Conservation (phyloP, 2,113 vertebrate genomes). For the Catagonus wagneri region DNA sequence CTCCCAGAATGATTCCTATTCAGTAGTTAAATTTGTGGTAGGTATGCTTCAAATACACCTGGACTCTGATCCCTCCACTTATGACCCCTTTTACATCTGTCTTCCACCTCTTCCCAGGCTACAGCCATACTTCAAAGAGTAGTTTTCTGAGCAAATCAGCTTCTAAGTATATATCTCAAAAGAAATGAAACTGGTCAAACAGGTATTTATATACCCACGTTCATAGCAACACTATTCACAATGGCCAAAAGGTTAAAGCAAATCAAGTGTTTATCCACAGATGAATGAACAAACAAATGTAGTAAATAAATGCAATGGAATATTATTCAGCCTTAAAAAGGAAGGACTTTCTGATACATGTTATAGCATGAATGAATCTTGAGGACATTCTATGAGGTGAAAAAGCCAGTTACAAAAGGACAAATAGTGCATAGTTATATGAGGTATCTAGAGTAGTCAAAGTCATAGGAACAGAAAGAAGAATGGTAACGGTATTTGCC, state of each 20-base stretch:
- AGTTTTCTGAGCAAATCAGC: neutral
- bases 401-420: neutral
- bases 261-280: neutral
- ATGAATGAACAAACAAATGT: neutral
- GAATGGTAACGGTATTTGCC: neutral
- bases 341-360: neutral
- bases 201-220: too few relatives aligned
- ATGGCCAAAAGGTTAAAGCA: neutral
- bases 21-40: neutral
- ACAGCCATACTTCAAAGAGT: neutral
- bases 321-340: neutral
- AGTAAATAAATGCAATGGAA: too few relatives aligned
- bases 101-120: neutral
- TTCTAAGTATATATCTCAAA: neutral
- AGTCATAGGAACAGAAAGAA: neutral
- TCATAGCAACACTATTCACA: neutral
- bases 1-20: neutral
- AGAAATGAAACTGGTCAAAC: neutral
- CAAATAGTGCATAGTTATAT: neutral
- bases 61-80: neutral
- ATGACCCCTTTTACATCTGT: neutral
- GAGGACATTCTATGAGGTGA: neutral
- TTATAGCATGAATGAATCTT: neutral
- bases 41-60: neutral
- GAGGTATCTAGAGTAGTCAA: neutral